Base-by-base conservation (phyloP, 1,140 invertebrate species). In the Oryzaephilus surinamensis region DNA sequence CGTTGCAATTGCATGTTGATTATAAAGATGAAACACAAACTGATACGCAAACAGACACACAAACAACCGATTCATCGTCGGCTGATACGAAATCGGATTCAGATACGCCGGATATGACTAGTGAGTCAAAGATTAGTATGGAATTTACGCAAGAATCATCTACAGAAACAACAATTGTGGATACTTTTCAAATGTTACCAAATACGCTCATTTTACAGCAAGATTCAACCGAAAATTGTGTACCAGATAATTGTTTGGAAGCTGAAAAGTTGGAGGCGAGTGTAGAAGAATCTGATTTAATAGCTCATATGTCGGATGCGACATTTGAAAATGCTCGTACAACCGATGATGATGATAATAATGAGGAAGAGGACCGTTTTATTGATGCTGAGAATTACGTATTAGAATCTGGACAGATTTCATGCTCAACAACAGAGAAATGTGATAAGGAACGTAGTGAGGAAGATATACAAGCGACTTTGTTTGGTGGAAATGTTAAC, bases 311-410 rank as follows among this genome's bases (percentile, higher is more conserved):
- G n/a, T n/a, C n/a, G n/a, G n/a, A n/a, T n/a, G n/a, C n/a, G n/a
- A n/a, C n/a, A n/a, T 57, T 55, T 40, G 46, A 47, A 20, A 45
- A 32, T 39, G 48, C 50, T 8, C 47, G 42, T 23, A 50, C 42
- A 33, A 52, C 52, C 17, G 48, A 45, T 6, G 56, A 59, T 34
- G 59, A 61, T 20, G 60, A 62, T 43, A 52, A 52, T 5, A 24
- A 8, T n/a, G 11, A 8, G 11, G 61, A 60, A 33, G 61, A 64
- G 41, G 55, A 63, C 39, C 45, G 62, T 11, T 63, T 65, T 48
- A 58, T 61, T 11, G 63, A 65, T 54, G 62, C 62, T 6, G 63
- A 66, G 43, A 64, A 60, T 48, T 64, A 64, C 48, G 57, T 64
- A 3, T 38, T 65, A 26, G 64, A 66, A 49, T 64, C 63, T 13